These are phyloP conservation scores for Ophion ellenae DNA, from an alignment of 2,888 invertebrate genomes.

Conservation along the genomic window DNA sequence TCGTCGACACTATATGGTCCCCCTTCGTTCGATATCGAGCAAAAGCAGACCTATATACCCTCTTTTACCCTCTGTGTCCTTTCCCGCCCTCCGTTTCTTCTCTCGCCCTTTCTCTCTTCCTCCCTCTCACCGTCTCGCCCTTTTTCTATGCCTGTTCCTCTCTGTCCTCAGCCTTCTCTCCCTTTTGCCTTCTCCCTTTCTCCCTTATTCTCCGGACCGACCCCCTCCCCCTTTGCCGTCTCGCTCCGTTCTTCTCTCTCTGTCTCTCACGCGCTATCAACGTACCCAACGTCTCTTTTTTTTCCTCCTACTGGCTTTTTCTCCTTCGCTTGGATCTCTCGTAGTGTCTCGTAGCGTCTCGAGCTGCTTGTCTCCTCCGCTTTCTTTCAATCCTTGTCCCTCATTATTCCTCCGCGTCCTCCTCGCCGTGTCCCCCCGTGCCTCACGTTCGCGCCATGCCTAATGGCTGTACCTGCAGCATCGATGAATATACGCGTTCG, in stretches of 20 bases:
- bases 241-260: too few relatives aligned
- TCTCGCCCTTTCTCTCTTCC: neutral
- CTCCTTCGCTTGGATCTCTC: conserved; percentile 34
- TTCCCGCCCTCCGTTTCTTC: neutral
- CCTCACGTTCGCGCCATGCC: conserved; percentile 3
- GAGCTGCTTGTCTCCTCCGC: conserved; percentile 30
- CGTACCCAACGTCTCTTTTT: conserved; percentile 35
- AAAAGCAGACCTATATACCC: conserved; percentile 66
- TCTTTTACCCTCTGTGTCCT: conserved; percentile 52
- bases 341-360: conserved; percentile 41
- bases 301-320: conserved; percentile 2
- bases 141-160: conserved; percentile 1
- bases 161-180: neutral
- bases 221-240: too few relatives aligned
- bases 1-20: conserved; percentile 71
- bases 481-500: too few relatives aligned
- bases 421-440: neutral
- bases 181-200: neutral
- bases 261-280: conserved; percentile 34
- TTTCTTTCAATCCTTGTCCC: conserved; percentile 27
- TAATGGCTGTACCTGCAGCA: too few relatives aligned
- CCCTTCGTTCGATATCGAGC: conserved; percentile 82
- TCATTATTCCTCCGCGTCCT: conserved; percentile 52
- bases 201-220: neutral
- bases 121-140: conserved; percentile 2